These are phyloP conservation scores for Crocuta crocuta DNA, from an alignment of 2,113 vertebrate genomes.

Conservation along the genomic window DNA sequence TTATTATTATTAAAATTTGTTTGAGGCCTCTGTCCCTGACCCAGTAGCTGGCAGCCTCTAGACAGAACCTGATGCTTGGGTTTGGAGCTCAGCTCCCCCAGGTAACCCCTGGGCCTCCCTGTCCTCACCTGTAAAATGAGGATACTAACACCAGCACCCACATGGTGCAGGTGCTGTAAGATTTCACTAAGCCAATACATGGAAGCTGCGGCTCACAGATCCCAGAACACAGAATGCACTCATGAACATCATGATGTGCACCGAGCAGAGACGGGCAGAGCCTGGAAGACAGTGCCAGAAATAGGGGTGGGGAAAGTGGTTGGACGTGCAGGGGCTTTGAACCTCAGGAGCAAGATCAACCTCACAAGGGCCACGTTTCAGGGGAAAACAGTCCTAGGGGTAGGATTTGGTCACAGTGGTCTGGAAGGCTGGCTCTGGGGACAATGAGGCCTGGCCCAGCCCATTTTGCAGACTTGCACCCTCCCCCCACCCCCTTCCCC, in stretches of 20 bases:
- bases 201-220: too few species aligned
- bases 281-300: background rate
- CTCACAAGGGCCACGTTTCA: accelerated
- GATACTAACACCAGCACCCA: background rate
- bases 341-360: accelerated
- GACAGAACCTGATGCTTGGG: background rate
- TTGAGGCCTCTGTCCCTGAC: background rate
- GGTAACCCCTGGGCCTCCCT: background rate
- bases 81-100: background rate
- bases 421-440: background rate
- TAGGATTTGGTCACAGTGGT: background rate
- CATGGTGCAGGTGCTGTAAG: background rate
- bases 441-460: too few species aligned
- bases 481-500: accelerated
- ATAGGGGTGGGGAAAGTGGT: background rate
- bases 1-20: background rate
- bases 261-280: accelerated
- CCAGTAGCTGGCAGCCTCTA: background rate
- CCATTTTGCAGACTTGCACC: background rate
- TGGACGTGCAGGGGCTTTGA: background rate
- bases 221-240: accelerated
- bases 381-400: background rate
- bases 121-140: background rate
- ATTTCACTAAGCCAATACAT: background rate
- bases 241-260: background rate